Conservation (phyloP, 2,797 vertebrate species). For the Chaenodraco wilsoni region DNA sequence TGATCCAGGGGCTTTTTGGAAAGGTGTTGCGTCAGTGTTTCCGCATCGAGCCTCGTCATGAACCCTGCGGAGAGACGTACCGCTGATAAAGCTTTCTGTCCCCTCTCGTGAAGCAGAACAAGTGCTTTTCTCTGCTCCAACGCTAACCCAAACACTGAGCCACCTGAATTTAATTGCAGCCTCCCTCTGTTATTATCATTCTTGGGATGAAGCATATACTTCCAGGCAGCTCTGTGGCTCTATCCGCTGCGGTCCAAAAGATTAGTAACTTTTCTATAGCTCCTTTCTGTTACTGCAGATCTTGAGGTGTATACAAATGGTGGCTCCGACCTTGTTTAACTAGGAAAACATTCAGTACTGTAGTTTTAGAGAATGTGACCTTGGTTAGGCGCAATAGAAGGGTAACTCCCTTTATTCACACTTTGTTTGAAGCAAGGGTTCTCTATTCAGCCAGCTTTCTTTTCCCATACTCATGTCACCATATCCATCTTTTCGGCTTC, state of each 20-base stretch:
- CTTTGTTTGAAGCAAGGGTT: slow-evolving; percentile 22
- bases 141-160: slow-evolving; percentile 31
- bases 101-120: slow-evolving; percentile 38
- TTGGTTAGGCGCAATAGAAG: not conserved
- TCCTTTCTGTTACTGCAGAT: slow-evolving; percentile 21
- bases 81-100: slow-evolving; percentile 34
- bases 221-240: slow-evolving; percentile 34
- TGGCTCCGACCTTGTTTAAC: slow-evolving; percentile 4
- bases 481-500: not conserved
- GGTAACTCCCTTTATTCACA: slow-evolving; percentile 14
- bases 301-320: not conserved
- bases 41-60: slow-evolving; percentile 56
- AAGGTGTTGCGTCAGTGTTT: slow-evolving; percentile 36
- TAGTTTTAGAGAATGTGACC: slow-evolving; percentile 20
- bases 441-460: slow-evolving; percentile 1
- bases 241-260: slow-evolving; percentile 30
- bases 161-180: slow-evolving; percentile 42
- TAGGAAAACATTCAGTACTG: slow-evolving; percentile 8
- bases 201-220: slow-evolving; percentile 55
- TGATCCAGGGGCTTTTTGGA: slow-evolving; percentile 11
- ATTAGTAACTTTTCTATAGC: slow-evolving; percentile 5
- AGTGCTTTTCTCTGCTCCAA: slow-evolving; percentile 28
- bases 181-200: slow-evolving; percentile 65
- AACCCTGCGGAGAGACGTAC: slow-evolving; percentile 28
- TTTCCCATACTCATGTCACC: not conserved